Base-by-base conservation (phyloP, 2,113 vertebrate genomes). In the Pterophyllum scalare region DNA sequence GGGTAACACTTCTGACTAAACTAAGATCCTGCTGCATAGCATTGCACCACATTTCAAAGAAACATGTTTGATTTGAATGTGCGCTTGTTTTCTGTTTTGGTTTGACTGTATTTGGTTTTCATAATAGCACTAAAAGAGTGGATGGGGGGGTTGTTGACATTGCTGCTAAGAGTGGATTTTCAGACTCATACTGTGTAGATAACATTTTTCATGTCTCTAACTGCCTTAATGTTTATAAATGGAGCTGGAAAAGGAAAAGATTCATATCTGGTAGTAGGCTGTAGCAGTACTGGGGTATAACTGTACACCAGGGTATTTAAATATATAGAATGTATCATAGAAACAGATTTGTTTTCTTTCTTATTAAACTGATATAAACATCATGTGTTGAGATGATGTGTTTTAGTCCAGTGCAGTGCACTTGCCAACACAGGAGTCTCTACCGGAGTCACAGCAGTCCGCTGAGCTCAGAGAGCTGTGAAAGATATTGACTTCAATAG, bases 381-480 rank as follows among this genome's bases (percentile, higher is more conserved):
- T 70, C 22, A 28, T 17, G 24, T 70, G 28, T 9, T 70, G 19
- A 70, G 19, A 9, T 70, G 65, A 49, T 52, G 24, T 20, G 17
- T 52, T 70, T 46, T 70, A 31, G 65, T 46, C 65, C 43, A 70
- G 5, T 70, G 17, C 0, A 49, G 43, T 70, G 43, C 43, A 70
- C 65, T 28, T 52, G 43, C 43, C 24, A 70, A 22, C 65, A 0
- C 19, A 70, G 2, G 65, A 70, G 40, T 49, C 64, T 70, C 22
- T 49, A 14, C 40, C 49, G 64, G 64, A 24, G 40, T 70, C 28
- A 20, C 24, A 70, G 20, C 28, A 31, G 24, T 20, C 43, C 1
- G 3, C 65, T 70, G 65, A 70, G 43, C 65, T 70, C 64, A 28
- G 24, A 19, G 64, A 70, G 64, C 64, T 70, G 24, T 70, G 64